A percentile compares a stretch with the other conserved stretches of the same genome.
phyloP scores from a whole-genome alignment of 2,888 invertebrate species.

The Polydrusus pterygomalis region DNA sequence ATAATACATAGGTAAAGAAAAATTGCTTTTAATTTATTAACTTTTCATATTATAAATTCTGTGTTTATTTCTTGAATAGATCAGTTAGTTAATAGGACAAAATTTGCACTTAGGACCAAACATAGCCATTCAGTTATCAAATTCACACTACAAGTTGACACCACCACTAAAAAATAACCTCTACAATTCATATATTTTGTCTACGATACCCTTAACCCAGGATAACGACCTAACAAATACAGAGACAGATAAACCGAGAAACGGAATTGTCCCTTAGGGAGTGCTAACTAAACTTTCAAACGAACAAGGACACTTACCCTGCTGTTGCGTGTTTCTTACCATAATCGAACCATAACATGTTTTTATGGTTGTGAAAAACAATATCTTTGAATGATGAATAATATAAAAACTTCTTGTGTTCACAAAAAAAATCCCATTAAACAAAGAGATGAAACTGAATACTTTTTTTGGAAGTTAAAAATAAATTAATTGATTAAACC shows the following conservation, averaged over 20 bases:
- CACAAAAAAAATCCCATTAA: too few species aligned
- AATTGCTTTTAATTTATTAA: too few species aligned
- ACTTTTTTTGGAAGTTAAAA: too few species aligned
- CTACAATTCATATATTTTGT: background rate
- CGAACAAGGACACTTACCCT: constrained; percentile 25
- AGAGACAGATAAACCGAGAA: constrained; percentile 24
- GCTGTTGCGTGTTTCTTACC: constrained; percentile 33
- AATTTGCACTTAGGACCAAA: too few species aligned
- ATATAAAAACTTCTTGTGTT: background rate
- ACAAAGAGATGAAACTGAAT: too few species aligned
- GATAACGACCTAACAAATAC: constrained; percentile 29
- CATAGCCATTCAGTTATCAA: too few species aligned
- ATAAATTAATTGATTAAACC: too few species aligned
- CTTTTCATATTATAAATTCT: too few species aligned
- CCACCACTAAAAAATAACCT: background rate
- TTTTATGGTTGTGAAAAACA: constrained; percentile 21
- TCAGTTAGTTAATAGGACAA: too few species aligned
- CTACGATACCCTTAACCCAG: constrained; percentile 11
- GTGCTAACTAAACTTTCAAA: constrained; percentile 31
- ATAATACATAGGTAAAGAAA: too few species aligned
- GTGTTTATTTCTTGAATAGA: too few species aligned
- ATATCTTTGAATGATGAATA: constrained; percentile 7
- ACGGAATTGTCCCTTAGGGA: constrained; percentile 18
- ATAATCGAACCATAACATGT: constrained; percentile 35
- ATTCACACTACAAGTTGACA: too few species aligned